Evolutionary conservation across 1,140 invertebrate species (phyloP).

Genomic region (Diuraphis noxia): DNA sequence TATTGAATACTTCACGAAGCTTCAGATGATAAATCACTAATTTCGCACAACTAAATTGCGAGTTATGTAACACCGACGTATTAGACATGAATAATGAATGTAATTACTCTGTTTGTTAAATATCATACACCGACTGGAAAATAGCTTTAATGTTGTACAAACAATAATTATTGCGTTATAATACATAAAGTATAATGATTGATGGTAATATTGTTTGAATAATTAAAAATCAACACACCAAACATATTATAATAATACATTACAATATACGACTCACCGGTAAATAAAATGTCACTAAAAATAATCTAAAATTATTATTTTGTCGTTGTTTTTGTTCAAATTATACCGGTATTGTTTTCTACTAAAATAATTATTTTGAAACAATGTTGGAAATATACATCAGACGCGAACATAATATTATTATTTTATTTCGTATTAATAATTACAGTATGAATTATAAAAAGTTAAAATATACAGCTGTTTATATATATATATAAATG

Average conservation of each 20-base stretch:
- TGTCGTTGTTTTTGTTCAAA: background rate
- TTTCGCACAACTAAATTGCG: background rate
- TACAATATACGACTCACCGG: background rate
- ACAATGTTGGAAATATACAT: background rate
- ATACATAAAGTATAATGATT: background rate
- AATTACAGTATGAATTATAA: background rate
- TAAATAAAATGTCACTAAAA: background rate
- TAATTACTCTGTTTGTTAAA: conserved; percentile 11
- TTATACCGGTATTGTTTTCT: background rate
- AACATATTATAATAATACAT: background rate
- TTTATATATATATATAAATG: background rate
- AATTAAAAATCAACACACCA: background rate
- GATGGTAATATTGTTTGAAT: conserved; percentile 9
- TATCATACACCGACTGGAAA: background rate
- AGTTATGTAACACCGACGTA: conserved; percentile 10
- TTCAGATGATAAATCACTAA: conserved; percentile 22
- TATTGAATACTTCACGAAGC: background rate
- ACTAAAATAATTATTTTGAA: background rate
- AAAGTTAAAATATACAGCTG: background rate
- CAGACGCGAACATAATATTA: background rate
- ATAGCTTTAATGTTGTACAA: background rate
- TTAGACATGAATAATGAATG: conserved; percentile 31
- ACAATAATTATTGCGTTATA: background rate
- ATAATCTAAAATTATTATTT: background rate
- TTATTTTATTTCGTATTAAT: background rate